Evolutionary conservation across 2,113 vertebrate genomes (phyloP).

Genomic region (Ochotona princeps): DNA sequence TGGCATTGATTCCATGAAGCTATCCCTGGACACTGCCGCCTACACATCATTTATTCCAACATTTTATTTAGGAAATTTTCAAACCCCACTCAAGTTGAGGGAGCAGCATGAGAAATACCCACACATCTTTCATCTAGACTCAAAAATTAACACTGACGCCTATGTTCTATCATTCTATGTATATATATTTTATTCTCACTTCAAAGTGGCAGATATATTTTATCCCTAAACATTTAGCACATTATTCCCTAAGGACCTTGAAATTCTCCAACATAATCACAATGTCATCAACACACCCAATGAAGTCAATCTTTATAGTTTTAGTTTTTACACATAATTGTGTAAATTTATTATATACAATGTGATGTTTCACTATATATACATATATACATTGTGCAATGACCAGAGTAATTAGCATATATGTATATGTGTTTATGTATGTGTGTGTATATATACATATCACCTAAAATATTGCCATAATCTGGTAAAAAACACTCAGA

Average conservation of each 20-base stretch:
- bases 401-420: no score
- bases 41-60: not conserved
- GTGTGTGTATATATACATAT: no score
- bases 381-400: no score
- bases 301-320: not conserved
- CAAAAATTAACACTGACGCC: not conserved
- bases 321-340: no score
- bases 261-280: not conserved
- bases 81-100: not conserved
- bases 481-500: no score
- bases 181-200: not conserved
- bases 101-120: not conserved
- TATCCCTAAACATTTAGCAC: not conserved
- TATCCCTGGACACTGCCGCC: not conserved
- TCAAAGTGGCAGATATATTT: not conserved
- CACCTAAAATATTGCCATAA: no score
- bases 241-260: not conserved
- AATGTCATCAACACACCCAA: not conserved
- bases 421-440: no score
- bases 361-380: no score
- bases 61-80: not conserved
- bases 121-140: not conserved
- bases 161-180: not conserved
- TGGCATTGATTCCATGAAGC: not conserved
- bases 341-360: no score